Conservation (phyloP, 2,113 vertebrate species). For the Dermatemys mawii region DNA sequence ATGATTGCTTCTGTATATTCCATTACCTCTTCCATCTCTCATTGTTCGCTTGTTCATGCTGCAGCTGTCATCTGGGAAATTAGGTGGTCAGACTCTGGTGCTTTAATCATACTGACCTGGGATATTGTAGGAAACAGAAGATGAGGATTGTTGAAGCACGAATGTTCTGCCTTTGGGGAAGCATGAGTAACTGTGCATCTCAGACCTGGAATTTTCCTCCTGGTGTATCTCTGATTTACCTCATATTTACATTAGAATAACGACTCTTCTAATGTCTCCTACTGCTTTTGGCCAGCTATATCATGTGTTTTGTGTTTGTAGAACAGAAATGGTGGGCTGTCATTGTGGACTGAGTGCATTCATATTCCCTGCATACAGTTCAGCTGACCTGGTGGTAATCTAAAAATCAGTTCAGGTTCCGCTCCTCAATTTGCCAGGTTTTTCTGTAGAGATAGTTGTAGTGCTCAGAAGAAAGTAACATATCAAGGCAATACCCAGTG, state of each 20-base stretch:
- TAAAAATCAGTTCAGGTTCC: neutral
- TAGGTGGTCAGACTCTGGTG: neutral
- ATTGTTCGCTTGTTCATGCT: neutral
- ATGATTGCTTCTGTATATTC: neutral
- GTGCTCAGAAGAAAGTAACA: neutral
- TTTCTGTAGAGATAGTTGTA: neutral
- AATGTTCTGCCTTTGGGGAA: neutral
- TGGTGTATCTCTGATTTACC: neutral
- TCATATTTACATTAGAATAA: neutral
- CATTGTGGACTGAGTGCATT: neutral
- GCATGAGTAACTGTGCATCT: neutral
- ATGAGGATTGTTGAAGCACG: neutral
- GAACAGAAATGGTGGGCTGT: neutral
- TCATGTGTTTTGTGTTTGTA: neutral
- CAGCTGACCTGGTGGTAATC: neutral
- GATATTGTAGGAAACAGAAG: neutral
- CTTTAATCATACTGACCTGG: neutral
- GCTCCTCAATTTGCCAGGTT: neutral
- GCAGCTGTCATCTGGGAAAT: neutral
- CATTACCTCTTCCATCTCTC: neutral
- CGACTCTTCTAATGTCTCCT: neutral
- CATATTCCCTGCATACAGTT: neutral
- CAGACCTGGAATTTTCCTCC: neutral
- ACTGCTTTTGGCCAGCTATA: neutral
- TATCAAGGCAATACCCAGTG: neutral